These are phyloP conservation scores for Montipora foliosa DNA, from an alignment of 64 coral and sea anemone species.

Conservation along the genomic window DNA sequence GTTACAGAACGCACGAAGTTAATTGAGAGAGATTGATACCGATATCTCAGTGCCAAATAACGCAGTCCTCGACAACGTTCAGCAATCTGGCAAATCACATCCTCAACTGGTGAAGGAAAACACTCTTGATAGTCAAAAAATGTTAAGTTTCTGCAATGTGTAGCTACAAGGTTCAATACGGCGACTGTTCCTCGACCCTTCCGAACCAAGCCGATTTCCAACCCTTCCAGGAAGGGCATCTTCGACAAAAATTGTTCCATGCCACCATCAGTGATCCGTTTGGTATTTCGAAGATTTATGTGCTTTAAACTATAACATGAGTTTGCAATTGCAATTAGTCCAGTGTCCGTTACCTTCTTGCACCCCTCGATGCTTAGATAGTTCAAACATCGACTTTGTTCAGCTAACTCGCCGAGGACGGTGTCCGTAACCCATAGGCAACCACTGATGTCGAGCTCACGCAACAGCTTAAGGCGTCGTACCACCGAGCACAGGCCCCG, in stretches of 20 bases:
- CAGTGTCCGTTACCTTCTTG: constrained; percentile 67
- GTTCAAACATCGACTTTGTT: constrained; percentile 32
- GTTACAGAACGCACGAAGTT: constrained; percentile 52
- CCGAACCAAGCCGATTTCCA: constrained; percentile 76
- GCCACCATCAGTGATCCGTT: constrained; percentile 59
- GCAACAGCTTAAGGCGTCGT: constrained; percentile 25
- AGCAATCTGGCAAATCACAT: constrained; percentile 69
- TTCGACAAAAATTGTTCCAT: constrained; percentile 66
- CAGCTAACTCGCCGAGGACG: constrained; percentile 28
- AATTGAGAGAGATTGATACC: constrained; percentile 35
- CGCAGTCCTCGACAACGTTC: constrained; percentile 31
- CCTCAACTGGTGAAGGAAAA: constrained; percentile 22
- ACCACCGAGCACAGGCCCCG: constrained; percentile 46
- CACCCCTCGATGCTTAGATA: constrained; percentile 76
- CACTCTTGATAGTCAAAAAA: constrained; percentile 71
- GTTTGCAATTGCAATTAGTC: constrained; percentile 29
- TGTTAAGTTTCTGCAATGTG: constrained; percentile 60
- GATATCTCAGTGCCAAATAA: constrained; percentile 51
- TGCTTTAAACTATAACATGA: constrained; percentile 45
- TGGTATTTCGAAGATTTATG: constrained; percentile 75
- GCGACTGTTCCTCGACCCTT: constrained; percentile 49
- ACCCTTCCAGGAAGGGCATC: constrained; percentile 24
- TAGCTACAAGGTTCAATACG: constrained; percentile 63
- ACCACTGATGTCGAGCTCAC: constrained; percentile 54
- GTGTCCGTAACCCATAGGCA: constrained; percentile 51